Evolutionary conservation across 2,113 vertebrate species (phyloP).

Genomic region (Hepsetus odoe): DNA sequence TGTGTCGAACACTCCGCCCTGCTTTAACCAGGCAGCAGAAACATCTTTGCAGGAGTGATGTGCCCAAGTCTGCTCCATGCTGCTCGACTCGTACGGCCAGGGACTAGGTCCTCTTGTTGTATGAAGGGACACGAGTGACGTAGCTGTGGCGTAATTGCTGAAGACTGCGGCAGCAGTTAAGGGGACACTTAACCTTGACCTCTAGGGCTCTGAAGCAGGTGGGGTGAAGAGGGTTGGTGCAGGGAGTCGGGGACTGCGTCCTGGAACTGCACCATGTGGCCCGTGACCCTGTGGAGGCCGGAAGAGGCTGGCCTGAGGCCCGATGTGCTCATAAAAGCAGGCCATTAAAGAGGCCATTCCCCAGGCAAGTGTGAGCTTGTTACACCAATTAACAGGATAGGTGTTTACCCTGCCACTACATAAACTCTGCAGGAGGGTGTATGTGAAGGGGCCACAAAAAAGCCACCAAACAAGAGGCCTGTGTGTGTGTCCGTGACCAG

Average conservation of each 20-base stretch:
- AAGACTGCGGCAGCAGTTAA: slow-evolving; percentile 58
- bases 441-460: slow-evolving; percentile 39
- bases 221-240: slow-evolving; percentile 51
- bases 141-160: slow-evolving; percentile 59
- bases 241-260: slow-evolving; percentile 20
- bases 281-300: slow-evolving; percentile 50
- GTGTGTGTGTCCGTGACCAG: not conserved
- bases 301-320: slow-evolving; percentile 54
- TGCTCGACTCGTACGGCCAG: slow-evolving; percentile 15
- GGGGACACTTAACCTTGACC: slow-evolving; percentile 65
- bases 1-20: not conserved
- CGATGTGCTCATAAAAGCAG: slow-evolving; percentile 66
- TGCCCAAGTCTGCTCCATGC: not conserved
- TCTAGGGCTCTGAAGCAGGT: slow-evolving; percentile 53
- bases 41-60: slow-evolving; percentile 27
- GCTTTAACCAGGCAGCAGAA: slow-evolving; percentile 15
- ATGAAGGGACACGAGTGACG: slow-evolving; percentile 37
- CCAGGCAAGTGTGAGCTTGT: slow-evolving; percentile 80
- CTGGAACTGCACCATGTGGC: slow-evolving; percentile 48
- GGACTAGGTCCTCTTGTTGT: not conserved
- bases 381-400: slow-evolving; percentile 74
- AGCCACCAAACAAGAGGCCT: slow-evolving; percentile 13
- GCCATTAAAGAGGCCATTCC: slow-evolving; percentile 77
- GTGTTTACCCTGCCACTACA: slow-evolving; percentile 79
- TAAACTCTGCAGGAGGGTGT: slow-evolving; percentile 62